These are phyloP conservation scores for Venustaconcha ellipsiformis DNA, from an alignment of 1,140 invertebrate genomes.

Conservation along the genomic window DNA sequence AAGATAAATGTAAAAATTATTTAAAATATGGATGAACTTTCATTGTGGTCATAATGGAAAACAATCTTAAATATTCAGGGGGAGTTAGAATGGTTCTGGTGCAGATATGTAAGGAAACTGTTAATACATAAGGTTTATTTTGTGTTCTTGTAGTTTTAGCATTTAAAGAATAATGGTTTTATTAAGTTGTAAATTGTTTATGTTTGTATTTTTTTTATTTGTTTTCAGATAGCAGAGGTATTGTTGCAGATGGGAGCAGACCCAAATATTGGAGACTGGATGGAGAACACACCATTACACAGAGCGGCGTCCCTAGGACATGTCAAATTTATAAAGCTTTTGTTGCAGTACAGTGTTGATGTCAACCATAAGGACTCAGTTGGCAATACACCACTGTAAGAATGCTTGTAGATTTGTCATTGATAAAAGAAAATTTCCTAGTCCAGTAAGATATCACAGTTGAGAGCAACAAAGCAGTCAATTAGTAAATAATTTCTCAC, in stretches of 20 bases:
- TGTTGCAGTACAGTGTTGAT: constrained; percentile 74
- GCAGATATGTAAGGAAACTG: not conserved
- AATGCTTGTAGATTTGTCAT: not conserved
- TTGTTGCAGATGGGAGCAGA: constrained; percentile 81
- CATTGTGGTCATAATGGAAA: not conserved
- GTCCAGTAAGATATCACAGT: too few species aligned
- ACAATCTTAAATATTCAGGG: not conserved
- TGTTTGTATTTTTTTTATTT: too few species aligned
- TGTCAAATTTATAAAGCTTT: constrained; percentile 77
- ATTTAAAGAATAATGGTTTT: not conserved
- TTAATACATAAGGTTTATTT: not conserved
- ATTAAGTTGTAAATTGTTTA: not conserved
- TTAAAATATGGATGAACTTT: not conserved
- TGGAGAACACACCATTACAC: constrained; percentile 86
- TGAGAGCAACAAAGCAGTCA: too few species aligned
- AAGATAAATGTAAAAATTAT: too few species aligned
- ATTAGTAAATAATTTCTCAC: too few species aligned
- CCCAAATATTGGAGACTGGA: constrained; percentile 80
- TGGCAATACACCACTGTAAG: constrained; percentile 80
- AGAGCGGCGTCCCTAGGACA: constrained; percentile 86
- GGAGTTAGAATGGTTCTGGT: not conserved
- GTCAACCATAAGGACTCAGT: constrained; percentile 74
- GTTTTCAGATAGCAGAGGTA: constrained; percentile 71
- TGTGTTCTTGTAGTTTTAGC: not conserved
- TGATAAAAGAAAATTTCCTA: too few species aligned